These are phyloP conservation scores for Ganaspis brasiliensis DNA, from an alignment of 2,888 invertebrate species.

Conservation along the genomic window DNA sequence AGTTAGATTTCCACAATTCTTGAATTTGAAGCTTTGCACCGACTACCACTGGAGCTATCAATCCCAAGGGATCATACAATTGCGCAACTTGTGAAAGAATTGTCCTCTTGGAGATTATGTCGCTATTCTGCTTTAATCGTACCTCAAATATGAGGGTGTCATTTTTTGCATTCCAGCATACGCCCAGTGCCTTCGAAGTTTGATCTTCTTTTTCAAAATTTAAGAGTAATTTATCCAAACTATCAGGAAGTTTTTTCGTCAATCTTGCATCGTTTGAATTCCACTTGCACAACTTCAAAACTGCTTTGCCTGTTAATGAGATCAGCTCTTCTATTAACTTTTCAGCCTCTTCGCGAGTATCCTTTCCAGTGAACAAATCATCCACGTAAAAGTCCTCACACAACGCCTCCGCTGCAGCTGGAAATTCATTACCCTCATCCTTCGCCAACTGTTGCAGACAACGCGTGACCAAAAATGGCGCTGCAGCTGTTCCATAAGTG, in stretches of 20 bases:
- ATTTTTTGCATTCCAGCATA: background rate
- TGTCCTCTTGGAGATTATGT: background rate
- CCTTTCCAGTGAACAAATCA: background rate
- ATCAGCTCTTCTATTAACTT: background rate
- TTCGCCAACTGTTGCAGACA: background rate
- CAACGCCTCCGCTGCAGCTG: background rate
- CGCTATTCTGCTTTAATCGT: background rate
- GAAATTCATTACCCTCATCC: background rate
- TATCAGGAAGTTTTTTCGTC: background rate
- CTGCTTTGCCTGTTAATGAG: background rate
- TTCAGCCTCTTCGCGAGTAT: conserved; percentile 16
- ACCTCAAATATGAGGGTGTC: background rate
- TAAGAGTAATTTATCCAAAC: background rate
- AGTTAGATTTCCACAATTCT: background rate
- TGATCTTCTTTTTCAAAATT: background rate
- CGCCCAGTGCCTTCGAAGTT: background rate
- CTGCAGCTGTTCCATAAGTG: conserved; percentile 61
- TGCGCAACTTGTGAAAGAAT: background rate
- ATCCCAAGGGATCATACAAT: background rate
- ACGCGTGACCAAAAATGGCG: conserved; percentile 51
- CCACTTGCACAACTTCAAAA: background rate
- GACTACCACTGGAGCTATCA: background rate
- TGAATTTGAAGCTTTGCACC: background rate
- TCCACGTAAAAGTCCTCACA: conserved; percentile 7
- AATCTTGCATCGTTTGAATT: background rate